These are phyloP conservation scores for Coendou prehensilis DNA, from an alignment of 2,797 vertebrate species.

Conservation along the genomic window DNA sequence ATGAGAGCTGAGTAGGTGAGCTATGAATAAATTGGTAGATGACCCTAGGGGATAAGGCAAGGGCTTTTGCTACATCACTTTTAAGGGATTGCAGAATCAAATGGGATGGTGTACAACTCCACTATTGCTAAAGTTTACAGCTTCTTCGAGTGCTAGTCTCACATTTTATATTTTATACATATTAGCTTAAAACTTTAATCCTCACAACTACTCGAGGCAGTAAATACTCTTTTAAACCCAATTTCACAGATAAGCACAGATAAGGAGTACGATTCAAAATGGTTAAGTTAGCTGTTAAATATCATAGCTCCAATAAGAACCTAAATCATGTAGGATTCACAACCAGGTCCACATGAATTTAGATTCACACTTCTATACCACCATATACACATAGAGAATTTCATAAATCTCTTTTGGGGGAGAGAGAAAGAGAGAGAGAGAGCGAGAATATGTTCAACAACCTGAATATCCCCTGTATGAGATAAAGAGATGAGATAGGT, in stretches of 20 bases:
- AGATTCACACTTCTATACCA: background rate
- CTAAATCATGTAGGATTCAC: background rate
- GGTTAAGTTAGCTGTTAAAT: background rate
- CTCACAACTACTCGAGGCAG: background rate
- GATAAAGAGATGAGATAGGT: background rate
- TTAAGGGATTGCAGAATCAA: background rate
- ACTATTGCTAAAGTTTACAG: background rate
- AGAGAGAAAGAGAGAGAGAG: background rate
- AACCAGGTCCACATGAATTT: background rate
- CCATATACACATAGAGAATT: background rate
- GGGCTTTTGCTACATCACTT: background rate
- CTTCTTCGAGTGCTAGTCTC: background rate
- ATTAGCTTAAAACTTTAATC: constrained; percentile 33
- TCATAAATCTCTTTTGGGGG: background rate
- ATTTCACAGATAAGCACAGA: background rate
- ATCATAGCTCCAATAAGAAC: background rate
- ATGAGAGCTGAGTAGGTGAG: background rate
- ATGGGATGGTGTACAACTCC: background rate
- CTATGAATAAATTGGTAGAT: background rate
- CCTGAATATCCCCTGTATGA: background rate
- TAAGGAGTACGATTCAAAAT: background rate
- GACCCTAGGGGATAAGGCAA: background rate
- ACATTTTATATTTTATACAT: constrained; percentile 38
- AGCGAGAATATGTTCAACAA: background rate
- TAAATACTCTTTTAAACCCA: background rate